Evolutionary conservation across 30 jellyfish, hydroid and myxozoan genomes (phyloP), one percentile per base, ranked within the genome.

Genomic region (Hydra vulgaris): DNA sequence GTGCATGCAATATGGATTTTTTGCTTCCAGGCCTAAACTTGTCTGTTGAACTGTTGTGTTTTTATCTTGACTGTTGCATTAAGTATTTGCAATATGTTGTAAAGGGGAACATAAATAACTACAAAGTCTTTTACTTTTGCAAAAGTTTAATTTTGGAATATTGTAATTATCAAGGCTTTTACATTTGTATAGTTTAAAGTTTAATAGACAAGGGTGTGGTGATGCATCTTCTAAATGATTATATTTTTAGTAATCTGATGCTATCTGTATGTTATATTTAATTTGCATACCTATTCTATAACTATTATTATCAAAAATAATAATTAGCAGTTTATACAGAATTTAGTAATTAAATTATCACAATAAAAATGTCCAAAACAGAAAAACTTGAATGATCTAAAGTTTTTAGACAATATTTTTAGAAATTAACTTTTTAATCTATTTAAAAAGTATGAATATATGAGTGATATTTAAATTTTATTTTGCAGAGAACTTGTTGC

Each of bases 201-300:
- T 40, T 40, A 53, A 74, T 25, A 21, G 21, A 26, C 53, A 21
- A 68, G 69, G 54, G 24, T 74, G 18, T 24, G 82, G 53, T 40
- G 76, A 74, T 23, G 85, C 54, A 20, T 78, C 40, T 80, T 78
- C 24, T 75, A 53, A 23, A 61, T 78, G 85, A 54, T 78, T 23
- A 23, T 23, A 16, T 52, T 53, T 78, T 78, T 78, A 78, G 85
- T 78, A 78, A 78, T 78, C 85, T 78, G 85, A 78, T 78, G 85
- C 54, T 75, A 18, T 53, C 61, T n/a, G n/a, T n/a, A n/a, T n/a
- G n/a, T n/a, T n/a, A n/a, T n/a, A n/a, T n/a, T n/a, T n/a, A n/a
- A n/a, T n/a, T n/a, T n/a, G n/a, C n/a, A n/a, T n/a, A n/a, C n/a
- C n/a, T n/a, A n/a, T n/a, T n/a, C n/a, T n/a, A n/a, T n/a, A n/a